Evolutionary conservation across 2,113 vertebrate species (phyloP), one percentile per base, ranked within the genome.

Genomic region (Stigmatopora argus): DNA sequence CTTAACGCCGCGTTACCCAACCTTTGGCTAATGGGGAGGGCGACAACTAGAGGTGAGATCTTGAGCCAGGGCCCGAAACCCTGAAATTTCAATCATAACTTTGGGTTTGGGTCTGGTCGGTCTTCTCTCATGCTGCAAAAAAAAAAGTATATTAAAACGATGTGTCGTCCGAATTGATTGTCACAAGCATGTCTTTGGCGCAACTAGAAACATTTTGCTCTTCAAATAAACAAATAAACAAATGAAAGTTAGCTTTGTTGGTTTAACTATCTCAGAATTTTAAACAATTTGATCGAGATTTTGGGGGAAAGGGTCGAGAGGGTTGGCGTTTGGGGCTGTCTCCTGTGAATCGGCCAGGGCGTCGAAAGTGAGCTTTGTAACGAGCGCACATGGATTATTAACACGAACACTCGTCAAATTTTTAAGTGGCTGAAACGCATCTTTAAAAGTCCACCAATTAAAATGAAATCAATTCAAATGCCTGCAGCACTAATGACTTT

Each of bases 381-480:
- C 35, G 21, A 35, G 62, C 47, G 62, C 35, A 2, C 77, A 66
- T 81, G 81, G 80, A 84, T 87, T 84, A 88, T 87, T 88, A 72
- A 87, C 74, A 77, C 57, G 69, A 4, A 47, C 46, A 67, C 2
- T 79, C 65, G 79, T 86, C 77, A 83, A 84, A 87, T 78, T 71
- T 77, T 83, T 73, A 87, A 75, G 55, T 56, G 64, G 67, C 73
- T 72, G 74, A 83, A 85, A 55, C 34, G 21, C 47, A 66, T 66
- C 64, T 70, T 79, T 81, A 78, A 86, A 83, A 74, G 78, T 63
- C 83, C 69, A 41, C 80, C 80, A 81, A 88, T 87, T 85, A 83
- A 85, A 86, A 83, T 75, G 78, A 89, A 86, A 62, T 62, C 14
- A 26, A 46, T 62, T 78, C 77, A 83, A 89, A 86, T 74, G 83